Conservation (phyloP, 1,140 invertebrate genomes). For the Sitobion miscanthi region DNA sequence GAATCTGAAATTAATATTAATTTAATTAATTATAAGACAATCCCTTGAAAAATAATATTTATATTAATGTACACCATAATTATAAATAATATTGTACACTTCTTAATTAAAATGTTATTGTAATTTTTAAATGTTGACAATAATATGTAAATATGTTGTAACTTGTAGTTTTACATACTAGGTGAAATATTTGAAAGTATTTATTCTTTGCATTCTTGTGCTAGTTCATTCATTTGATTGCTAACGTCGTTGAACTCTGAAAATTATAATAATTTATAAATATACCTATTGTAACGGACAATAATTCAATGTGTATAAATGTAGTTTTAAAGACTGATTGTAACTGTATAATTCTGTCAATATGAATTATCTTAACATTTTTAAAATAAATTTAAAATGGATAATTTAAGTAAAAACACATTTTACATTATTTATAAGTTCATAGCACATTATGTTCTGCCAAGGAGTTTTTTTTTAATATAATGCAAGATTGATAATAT, state of each 20-base stretch:
- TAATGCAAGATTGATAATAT: background rate
- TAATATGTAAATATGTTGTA: slow-evolving; percentile 10
- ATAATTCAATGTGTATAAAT: slow-evolving; percentile 15
- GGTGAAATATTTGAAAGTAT: background rate
- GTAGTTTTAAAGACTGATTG: slow-evolving; percentile 21
- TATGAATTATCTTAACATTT: background rate
- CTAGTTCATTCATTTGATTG: slow-evolving; percentile 16
- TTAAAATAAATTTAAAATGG: background rate
- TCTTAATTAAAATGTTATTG: background rate
- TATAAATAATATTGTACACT: background rate
- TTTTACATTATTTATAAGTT: background rate
- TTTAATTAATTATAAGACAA: background rate
- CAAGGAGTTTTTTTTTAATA: background rate
- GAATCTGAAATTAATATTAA: background rate
- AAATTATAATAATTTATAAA: slow-evolving; percentile 10
- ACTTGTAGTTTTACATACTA: background rate
- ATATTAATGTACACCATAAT: background rate
- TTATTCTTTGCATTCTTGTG: slow-evolving; percentile 49
- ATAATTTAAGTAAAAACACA: background rate
- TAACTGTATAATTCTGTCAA: background rate
- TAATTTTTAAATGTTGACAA: background rate
- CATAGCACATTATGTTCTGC: background rate
- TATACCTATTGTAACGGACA: background rate
- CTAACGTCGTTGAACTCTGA: slow-evolving; percentile 9
- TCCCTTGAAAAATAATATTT: background rate